Conservation (phyloP, 2,888 invertebrate genomes). For the Acanthoscelides obtectus region DNA sequence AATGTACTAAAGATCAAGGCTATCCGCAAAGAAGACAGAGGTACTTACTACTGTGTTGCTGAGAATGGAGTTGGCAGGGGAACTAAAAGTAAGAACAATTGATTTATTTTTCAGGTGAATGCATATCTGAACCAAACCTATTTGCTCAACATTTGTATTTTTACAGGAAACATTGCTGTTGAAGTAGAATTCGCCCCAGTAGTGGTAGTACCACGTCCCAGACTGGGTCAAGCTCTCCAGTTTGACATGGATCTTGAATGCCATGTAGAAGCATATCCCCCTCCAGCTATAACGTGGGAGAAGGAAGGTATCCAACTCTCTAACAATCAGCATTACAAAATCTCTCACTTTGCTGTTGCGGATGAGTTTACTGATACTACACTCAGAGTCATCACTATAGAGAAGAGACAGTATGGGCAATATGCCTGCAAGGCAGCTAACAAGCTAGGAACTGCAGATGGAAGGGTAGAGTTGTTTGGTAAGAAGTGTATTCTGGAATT, state of each 20-base stretch:
- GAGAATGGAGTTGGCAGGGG: constrained; percentile 87
- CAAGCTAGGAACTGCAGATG: constrained; percentile 78
- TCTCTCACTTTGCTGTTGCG: constrained; percentile 86
- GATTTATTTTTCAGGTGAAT: neutral
- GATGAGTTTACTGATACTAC: constrained; percentile 92
- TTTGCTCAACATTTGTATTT: neutral
- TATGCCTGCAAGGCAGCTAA: constrained; percentile 87
- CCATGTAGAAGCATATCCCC: constrained; percentile 91
- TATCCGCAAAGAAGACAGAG: constrained; percentile 83
- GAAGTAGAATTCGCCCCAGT: constrained; percentile 89
- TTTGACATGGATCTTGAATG: constrained; percentile 94
- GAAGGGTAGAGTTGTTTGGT: constrained; percentile 79
- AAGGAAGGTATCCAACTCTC: constrained; percentile 78
- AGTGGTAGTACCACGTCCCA: constrained; percentile 76
- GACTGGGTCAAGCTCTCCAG: constrained; percentile 82
- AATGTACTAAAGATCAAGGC: constrained; percentile 71
- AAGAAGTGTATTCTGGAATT: constrained; percentile 39
- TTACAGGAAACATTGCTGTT: constrained; percentile 68
- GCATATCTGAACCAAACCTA: neutral
- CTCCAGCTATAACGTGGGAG: constrained; percentile 87
- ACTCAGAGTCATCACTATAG: constrained; percentile 81
- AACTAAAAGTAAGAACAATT: constrained; percentile 54
- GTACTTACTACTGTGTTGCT: constrained; percentile 91
- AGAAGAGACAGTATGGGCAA: constrained; percentile 82
- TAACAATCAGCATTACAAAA: constrained; percentile 87